These are phyloP conservation scores for Trichomalopsis sarcophagae DNA, from an alignment of 1,140 invertebrate genomes.

Conservation along the genomic window DNA sequence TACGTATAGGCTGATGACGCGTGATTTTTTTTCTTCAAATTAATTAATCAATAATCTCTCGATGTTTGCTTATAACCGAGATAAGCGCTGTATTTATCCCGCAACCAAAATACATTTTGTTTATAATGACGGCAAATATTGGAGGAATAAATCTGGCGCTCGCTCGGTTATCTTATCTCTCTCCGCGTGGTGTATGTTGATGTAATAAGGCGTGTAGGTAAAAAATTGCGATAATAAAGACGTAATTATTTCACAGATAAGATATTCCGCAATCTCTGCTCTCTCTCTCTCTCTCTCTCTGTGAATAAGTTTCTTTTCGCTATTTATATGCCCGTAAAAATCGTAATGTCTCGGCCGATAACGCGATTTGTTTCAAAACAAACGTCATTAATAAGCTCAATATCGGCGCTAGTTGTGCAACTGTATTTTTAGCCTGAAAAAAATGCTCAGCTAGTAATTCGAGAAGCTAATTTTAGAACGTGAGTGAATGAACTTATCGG, in stretches of 20 bases:
- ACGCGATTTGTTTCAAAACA: background rate
- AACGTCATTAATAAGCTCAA: background rate
- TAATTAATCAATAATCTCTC: too few species aligned
- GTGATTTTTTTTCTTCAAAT: too few species aligned
- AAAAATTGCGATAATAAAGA: constrained; percentile 6
- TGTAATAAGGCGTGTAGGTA: background rate
- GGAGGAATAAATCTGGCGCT: background rate
- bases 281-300: background rate
- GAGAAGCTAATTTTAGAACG: background rate
- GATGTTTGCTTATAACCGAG: too few species aligned
- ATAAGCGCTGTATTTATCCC: background rate
- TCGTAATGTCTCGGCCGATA: background rate
- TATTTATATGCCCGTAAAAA: background rate
- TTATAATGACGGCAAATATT: background rate
- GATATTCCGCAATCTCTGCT: background rate
- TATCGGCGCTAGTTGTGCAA: background rate
- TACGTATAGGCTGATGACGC: too few species aligned
- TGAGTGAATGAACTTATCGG: background rate
- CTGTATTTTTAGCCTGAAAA: background rate
- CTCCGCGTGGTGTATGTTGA: background rate
- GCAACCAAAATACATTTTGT: background rate
- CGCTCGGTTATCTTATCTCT: background rate
- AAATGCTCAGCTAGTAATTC: too few species aligned
- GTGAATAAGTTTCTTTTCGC: background rate
- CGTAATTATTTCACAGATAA: constrained; percentile 22